Evolutionary conservation across 30 jellyfish, hydroid and myxozoan species (phyloP), one percentile per base, ranked within the genome.

Genomic region (Aurelia aurita complex sp. Pacific): DNA sequence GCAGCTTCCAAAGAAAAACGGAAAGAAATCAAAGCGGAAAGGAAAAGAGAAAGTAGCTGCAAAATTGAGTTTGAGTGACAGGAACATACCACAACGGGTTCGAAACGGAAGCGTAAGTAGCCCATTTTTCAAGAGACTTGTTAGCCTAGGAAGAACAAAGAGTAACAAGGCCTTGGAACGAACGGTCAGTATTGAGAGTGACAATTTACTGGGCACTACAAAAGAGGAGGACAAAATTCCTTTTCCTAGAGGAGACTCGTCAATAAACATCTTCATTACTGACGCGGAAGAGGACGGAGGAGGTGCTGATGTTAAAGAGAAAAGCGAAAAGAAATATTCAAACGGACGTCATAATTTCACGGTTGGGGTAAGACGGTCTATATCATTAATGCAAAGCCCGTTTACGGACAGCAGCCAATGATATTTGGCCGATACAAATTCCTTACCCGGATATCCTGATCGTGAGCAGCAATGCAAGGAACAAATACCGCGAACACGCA

Each of bases 71-170:
- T 40, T 52, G 54, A 84, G 93, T 61, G 93, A 84, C 3, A 64
- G 93, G 55, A 74, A 84, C 59, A 84, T 84, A 29, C 79, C 93
- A 66, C 38, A 35, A 11, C 53, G 80, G 61, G 65, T 61, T 2
- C 43, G 87, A 18, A 84, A 84, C 67, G 93, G 93, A 7, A 84
- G 87, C 69, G 69, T 65, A 6, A 32, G 87, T 15, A 84, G 93
- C 67, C 93, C 93, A 4, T 69, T 84, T 77, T 62, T 84, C 14
- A 65, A 62, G 67, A 64, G 93, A n/a, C 61, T 84, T 12, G 82
- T 77, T 19, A 72, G 87, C 34, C 19, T 62, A 1, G 87, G 87
- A n/a, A 84, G 76, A 64, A 42, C 93, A 54, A 73, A 66, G 60
- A 84, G 93, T 76, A 84, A 64, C 64, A 84, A 84, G 75, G 69